These are phyloP conservation scores for Erpetoichthys calabaricus DNA, from an alignment of 2,797 vertebrate genomes.

Conservation along the genomic window DNA sequence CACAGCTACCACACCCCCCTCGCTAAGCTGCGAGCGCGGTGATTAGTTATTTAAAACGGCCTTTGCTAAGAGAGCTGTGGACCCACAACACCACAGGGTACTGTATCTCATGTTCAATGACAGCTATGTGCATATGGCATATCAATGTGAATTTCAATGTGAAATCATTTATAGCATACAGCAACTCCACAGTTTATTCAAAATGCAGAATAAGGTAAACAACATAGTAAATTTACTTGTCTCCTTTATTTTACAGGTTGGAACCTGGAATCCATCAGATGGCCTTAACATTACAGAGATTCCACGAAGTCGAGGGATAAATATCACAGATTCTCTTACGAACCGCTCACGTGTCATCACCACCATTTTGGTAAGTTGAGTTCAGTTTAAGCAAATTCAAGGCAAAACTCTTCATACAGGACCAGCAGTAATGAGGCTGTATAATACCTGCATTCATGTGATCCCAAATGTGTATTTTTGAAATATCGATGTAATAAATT, in stretches of 20 bases:
- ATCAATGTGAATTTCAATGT: too few relatives aligned
- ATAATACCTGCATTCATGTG: too few relatives aligned
- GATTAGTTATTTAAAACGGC: too few relatives aligned
- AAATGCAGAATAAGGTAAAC: conserved; percentile 1
- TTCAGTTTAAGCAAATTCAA: neutral
- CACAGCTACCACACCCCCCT: too few relatives aligned
- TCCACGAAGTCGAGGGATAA: conserved; percentile 79
- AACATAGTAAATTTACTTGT: too few relatives aligned
- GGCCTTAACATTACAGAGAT: conserved; percentile 92
- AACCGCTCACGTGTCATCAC: conserved; percentile 91
- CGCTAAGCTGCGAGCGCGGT: too few relatives aligned
- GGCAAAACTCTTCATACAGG: neutral
- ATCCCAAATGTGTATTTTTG: too few relatives aligned
- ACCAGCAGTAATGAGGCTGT: neutral
- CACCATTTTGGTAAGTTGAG: conserved; percentile 76
- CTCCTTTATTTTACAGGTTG: conserved; percentile 56
- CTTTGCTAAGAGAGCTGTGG: too few relatives aligned
- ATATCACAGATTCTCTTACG: conserved; percentile 89
- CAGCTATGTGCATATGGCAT: too few relatives aligned
- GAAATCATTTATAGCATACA: conserved; percentile 8
- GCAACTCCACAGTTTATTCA: conserved; percentile 21
- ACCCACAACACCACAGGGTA: too few relatives aligned
- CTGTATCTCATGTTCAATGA: too few relatives aligned
- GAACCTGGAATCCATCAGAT: conserved; percentile 79
- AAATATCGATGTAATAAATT: too few relatives aligned